Conservation (phyloP, 2,797 vertebrate genomes). For the Agapornis canus region DNA sequence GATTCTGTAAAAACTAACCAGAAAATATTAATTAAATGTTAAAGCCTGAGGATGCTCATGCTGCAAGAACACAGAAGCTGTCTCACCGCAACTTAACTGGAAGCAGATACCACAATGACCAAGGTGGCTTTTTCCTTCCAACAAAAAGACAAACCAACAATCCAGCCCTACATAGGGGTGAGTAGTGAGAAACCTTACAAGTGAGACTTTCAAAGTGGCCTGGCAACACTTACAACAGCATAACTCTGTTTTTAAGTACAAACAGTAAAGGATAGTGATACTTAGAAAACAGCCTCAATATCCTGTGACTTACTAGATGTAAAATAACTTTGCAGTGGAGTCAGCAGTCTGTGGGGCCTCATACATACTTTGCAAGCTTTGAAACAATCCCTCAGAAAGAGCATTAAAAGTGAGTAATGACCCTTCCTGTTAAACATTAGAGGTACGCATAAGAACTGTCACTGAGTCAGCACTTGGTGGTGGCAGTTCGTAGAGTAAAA, state of each 20-base stretch:
- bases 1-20: neutral
- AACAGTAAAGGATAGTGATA: neutral
- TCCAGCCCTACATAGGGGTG: neutral
- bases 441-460: conserved; percentile 8
- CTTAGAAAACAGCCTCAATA: conserved; percentile 34
- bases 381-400: conserved; percentile 19
- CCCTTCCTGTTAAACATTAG: conserved; percentile 47
- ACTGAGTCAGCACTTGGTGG: conserved; percentile 34
- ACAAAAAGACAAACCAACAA: neutral
- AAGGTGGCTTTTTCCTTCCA: neutral
- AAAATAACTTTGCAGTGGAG: conserved; percentile 25
- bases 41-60: neutral
- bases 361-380: neutral
- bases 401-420: conserved; percentile 16
- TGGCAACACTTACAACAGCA: neutral
- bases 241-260: neutral
- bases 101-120: neutral
- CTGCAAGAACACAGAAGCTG: neutral
- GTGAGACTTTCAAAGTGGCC: conserved; percentile 25
- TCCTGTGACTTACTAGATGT: conserved; percentile 1
- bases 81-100: neutral
- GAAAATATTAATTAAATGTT: neutral
- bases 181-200: neutral
- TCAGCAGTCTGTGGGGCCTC: conserved; percentile 28
- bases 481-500: conserved; percentile 28